phyloP scores from a whole-genome alignment of 2,888 invertebrate genomes.

The Rutpela maculata region DNA sequence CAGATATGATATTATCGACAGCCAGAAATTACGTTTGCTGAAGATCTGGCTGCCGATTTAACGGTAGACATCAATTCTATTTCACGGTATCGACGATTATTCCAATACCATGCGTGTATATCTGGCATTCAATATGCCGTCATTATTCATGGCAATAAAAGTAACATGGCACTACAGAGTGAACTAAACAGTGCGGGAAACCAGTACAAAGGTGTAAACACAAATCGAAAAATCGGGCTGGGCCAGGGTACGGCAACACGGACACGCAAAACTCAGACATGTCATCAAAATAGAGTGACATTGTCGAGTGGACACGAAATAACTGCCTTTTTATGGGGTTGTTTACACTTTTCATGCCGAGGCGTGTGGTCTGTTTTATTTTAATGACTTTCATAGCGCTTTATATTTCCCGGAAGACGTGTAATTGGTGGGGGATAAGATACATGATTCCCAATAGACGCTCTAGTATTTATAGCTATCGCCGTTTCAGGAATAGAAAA shows the following conservation, averaged over 20 bases:
- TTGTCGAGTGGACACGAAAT: conserved; percentile 24
- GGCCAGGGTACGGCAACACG: conserved; percentile 8
- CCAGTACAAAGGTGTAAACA: conserved; percentile 5
- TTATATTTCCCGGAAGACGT: conserved; percentile 18
- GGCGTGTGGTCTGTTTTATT: conserved; percentile 28
- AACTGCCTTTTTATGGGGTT: conserved; percentile 36
- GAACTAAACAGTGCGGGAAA: conserved; percentile 5
- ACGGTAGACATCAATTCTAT: conserved; percentile 20
- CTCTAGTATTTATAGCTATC: not conserved
- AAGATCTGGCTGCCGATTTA: conserved; percentile 15
- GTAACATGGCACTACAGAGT: conserved; percentile 3
- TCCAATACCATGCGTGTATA: conserved; percentile 13
- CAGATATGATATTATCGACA: not conserved
- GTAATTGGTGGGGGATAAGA: conserved; percentile 10
- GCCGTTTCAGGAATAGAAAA: conserved; percentile 5
- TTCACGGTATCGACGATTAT: conserved; percentile 17
- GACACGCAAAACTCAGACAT: not conserved
- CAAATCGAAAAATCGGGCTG: not conserved
- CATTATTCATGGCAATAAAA: conserved; percentile 24
- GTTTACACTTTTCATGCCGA: conserved; percentile 33
- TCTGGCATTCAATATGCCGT: conserved; percentile 13
- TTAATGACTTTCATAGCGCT: conserved; percentile 35
- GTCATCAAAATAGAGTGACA: not conserved
- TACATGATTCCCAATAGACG: not conserved
- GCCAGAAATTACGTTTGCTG: conserved; percentile 7